Evolutionary conservation across 2,797 vertebrate species (phyloP).

Genomic region (Phataginus tetradactyla): DNA sequence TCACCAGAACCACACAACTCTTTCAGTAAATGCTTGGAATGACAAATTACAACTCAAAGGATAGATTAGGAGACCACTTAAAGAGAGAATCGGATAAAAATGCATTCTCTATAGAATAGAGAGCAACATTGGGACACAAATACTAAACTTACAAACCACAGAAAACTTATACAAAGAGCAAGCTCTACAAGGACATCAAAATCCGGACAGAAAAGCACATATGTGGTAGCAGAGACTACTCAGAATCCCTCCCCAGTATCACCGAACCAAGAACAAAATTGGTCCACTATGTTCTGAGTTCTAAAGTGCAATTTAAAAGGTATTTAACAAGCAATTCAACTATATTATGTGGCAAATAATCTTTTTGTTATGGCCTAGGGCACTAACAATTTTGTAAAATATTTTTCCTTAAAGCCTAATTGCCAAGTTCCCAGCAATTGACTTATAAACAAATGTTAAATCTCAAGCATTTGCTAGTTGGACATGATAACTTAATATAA

Average conservation of each 20-base stretch:
- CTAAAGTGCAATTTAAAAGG: not conserved
- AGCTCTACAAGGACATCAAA: not conserved
- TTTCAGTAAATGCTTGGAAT: not conserved
- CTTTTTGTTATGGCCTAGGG: not conserved
- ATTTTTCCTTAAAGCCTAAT: not conserved
- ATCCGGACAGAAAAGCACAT: not conserved
- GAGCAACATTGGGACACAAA: constrained; percentile 10
- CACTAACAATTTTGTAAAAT: not conserved
- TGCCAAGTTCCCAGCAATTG: not conserved
- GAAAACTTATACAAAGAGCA: not conserved
- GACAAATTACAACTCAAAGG: not conserved
- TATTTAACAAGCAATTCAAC: constrained; percentile 21
- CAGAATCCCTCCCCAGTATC: not conserved
- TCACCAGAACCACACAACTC: not conserved
- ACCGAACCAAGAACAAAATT: not conserved
- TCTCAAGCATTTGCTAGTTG: not conserved
- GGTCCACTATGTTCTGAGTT: not conserved
- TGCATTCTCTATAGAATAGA: not conserved
- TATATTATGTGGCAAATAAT: not conserved
- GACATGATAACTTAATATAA: not conserved
- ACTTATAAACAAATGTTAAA: not conserved
- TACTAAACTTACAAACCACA: not conserved
- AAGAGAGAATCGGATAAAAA: not conserved
- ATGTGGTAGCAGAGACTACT: not conserved
- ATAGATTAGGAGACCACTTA: not conserved